These are phyloP conservation scores for Venustoraphidia nigricollis DNA, from an alignment of 2,888 invertebrate genomes.

Conservation along the genomic window DNA sequence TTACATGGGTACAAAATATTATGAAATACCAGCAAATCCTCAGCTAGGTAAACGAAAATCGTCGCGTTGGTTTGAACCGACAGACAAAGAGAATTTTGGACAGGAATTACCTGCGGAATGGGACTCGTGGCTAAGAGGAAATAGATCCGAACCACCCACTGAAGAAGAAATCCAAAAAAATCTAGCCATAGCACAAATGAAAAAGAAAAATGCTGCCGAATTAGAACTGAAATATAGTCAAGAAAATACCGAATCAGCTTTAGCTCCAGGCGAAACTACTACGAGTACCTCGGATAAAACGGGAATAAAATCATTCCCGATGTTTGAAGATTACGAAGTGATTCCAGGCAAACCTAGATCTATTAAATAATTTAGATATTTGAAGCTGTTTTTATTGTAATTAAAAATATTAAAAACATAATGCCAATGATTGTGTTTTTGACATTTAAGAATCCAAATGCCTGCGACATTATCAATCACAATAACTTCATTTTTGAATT, in stretches of 20 bases:
- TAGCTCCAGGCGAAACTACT: conserved; percentile 24
- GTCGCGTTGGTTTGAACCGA: conserved; percentile 59
- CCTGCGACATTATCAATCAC: too few relatives aligned
- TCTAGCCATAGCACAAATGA: conserved; percentile 51
- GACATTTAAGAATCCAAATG: too few relatives aligned
- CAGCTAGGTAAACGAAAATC: conserved; percentile 45
- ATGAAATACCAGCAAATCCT: conserved; percentile 55
- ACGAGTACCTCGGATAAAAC: conserved; percentile 15
- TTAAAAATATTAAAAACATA: too few relatives aligned
- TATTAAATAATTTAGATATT: background rate
- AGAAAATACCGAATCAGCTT: conserved; percentile 36
- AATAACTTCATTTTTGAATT: too few relatives aligned
- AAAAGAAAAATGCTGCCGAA: conserved; percentile 58
- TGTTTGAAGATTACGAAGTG: conserved; percentile 44
- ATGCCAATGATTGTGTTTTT: too few relatives aligned
- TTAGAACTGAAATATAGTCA: conserved; percentile 41
- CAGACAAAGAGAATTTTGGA: conserved; percentile 44
- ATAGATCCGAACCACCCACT: conserved; percentile 46
- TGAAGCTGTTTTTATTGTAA: too few relatives aligned
- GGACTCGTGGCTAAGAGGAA: conserved; percentile 70
- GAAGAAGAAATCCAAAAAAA: conserved; percentile 58
- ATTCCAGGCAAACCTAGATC: conserved; percentile 23
- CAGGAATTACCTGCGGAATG: conserved; percentile 72
- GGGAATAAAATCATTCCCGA: conserved; percentile 33
- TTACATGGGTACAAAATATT: conserved; percentile 69